Percentiles rank a stretch among this genome's conserved stretches.
Evolutionary conservation across 2,113 vertebrate species (phyloP).

Genomic region (Burhinus bistriatus): DNA sequence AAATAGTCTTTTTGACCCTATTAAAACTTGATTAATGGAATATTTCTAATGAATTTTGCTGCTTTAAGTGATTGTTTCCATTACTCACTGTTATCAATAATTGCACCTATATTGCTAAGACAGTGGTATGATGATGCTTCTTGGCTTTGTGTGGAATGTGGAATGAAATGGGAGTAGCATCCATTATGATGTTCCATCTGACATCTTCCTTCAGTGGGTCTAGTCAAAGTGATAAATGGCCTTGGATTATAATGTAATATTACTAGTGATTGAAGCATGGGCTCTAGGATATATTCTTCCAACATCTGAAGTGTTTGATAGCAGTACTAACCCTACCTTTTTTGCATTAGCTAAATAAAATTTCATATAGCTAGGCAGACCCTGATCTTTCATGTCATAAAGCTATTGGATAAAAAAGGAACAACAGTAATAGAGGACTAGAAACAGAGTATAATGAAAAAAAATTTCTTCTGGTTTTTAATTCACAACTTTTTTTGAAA

Average conservation of each 20-base stretch:
- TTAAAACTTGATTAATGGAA: neutral
- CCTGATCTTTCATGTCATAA: neutral
- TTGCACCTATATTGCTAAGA: neutral
- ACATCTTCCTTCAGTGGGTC: neutral
- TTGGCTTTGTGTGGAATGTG: neutral
- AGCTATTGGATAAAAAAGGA: neutral
- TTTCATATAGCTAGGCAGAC: neutral
- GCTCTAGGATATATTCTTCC: neutral
- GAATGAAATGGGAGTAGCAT: neutral
- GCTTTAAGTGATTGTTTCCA: neutral
- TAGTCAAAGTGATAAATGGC: neutral
- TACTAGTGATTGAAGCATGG: neutral
- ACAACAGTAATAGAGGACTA: neutral
- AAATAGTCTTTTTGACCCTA: neutral
- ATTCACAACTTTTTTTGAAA: neutral
- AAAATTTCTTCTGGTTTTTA: neutral
- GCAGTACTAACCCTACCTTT: neutral
- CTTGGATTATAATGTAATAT: neutral
- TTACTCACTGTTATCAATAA: neutral
- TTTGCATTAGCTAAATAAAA: neutral
- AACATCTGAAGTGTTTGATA: neutral
- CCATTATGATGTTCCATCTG: rapidly evolving
- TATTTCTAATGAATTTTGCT: neutral
- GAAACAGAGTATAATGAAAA: neutral
- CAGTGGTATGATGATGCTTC: neutral